These are phyloP conservation scores for Drosophila kurseongensis DNA, from an alignment of 1,140 invertebrate genomes.

Conservation along the genomic window DNA sequence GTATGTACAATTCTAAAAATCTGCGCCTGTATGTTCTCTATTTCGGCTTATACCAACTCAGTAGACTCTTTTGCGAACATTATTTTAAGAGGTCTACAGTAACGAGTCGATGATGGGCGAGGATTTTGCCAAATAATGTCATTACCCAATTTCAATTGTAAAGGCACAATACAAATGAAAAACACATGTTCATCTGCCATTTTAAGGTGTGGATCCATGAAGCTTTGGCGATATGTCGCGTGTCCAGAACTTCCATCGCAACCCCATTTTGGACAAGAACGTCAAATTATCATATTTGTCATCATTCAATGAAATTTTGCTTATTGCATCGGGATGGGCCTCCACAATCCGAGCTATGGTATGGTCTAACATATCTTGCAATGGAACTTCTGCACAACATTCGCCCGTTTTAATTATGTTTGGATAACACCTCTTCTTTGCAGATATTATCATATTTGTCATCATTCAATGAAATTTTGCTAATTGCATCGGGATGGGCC, in stretches of 20 bases:
- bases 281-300: too few relatives aligned
- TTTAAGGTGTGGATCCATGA: background rate
- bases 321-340: slow-evolving; percentile 4
- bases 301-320: background rate
- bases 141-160: background rate
- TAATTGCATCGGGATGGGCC: slow-evolving; percentile 5
- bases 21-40: too few relatives aligned
- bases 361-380: slow-evolving; percentile 24
- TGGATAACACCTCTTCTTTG: slow-evolving; percentile 2
- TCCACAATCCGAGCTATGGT: slow-evolving; percentile 1
- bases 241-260: too few relatives aligned
- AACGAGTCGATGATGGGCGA: too few relatives aligned
- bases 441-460: too few relatives aligned
- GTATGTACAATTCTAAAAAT: too few relatives aligned
- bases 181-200: slow-evolving; percentile 2
- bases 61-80: too few relatives aligned
- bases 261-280: too few relatives aligned
- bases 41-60: too few relatives aligned
- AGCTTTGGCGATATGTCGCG: too few relatives aligned
- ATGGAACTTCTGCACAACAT: slow-evolving; percentile 18
- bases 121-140: background rate
- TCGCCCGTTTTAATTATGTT: slow-evolving; percentile 6
- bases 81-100: too few relatives aligned
- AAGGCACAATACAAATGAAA: background rate
- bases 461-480: background rate